Evolutionary conservation across 2,113 vertebrate genomes (phyloP).

Genomic region (Peromyscus californicus): DNA sequence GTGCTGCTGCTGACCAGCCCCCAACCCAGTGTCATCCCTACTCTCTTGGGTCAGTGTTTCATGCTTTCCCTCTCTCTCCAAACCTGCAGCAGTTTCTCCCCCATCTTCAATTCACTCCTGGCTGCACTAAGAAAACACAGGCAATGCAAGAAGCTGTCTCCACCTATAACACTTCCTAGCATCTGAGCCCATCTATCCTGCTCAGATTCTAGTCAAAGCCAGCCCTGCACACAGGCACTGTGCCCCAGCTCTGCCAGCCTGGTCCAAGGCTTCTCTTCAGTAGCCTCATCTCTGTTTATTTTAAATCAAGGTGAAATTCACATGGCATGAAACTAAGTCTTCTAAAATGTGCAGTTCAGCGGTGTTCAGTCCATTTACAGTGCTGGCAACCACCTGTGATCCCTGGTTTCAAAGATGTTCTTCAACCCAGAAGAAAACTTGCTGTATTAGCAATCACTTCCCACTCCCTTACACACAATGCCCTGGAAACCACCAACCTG

Average conservation of each 20-base stretch:
- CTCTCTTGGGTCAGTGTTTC: background rate
- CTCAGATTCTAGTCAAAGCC: background rate
- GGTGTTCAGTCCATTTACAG: too few relatives aligned
- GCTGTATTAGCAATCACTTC: background rate
- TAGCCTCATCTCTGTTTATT: background rate
- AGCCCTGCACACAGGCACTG: background rate
- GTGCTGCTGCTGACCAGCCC: background rate
- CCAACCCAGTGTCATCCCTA: background rate
- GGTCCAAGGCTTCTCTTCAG: background rate
- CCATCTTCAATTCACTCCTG: background rate
- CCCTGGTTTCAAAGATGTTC: background rate
- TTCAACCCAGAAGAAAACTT: background rate
- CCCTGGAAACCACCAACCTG: background rate
- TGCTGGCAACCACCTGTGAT: background rate
- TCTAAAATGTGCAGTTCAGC: background rate
- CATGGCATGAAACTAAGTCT: background rate
- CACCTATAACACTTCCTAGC: background rate
- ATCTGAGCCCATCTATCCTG: background rate
- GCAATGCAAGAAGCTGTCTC: too few relatives aligned
- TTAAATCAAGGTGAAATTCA: background rate
- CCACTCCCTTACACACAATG: background rate
- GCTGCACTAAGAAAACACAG: background rate
- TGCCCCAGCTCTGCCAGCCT: background rate
- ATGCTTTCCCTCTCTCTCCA: background rate
- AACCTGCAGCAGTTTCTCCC: background rate